Percentiles rank a stretch among this genome's conserved stretches.
Evolutionary conservation across 2,113 vertebrate genomes (phyloP).

Genomic region (Nerophis lumbriciformis): DNA sequence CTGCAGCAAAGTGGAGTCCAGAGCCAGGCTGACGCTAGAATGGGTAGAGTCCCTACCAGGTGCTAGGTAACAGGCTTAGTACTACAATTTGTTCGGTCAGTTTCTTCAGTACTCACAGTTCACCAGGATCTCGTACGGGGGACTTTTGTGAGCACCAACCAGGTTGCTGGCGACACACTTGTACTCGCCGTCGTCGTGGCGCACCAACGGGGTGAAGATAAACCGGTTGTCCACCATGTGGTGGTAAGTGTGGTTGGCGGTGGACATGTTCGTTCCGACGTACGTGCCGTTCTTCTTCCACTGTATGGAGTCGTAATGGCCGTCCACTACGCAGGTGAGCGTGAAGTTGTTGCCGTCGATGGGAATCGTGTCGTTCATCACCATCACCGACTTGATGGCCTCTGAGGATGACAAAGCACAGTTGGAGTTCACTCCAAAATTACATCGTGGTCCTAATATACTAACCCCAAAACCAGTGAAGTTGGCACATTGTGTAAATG

Average conservation of each 20-base stretch:
- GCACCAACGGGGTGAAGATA: slow-evolving; percentile 48
- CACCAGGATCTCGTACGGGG: slow-evolving; percentile 31
- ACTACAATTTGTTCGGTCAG: background rate
- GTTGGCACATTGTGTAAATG: too few relatives aligned
- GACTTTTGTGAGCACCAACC: slow-evolving; percentile 27
- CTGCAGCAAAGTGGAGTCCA: too few relatives aligned
- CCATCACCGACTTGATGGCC: slow-evolving; percentile 38
- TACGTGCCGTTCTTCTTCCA: slow-evolving; percentile 46
- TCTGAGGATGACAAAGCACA: slow-evolving; percentile 41
- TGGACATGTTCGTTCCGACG: slow-evolving; percentile 12
- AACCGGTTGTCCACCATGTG: slow-evolving; percentile 28
- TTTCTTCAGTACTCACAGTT: slow-evolving; percentile 61
- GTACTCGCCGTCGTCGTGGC: slow-evolving; percentile 45
- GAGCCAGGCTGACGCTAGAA: too few relatives aligned
- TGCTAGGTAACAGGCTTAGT: too few relatives aligned
- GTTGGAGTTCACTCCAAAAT: background rate
- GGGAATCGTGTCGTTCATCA: slow-evolving; percentile 37
- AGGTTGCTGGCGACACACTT: slow-evolving; percentile 54
- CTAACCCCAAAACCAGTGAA: too few relatives aligned
- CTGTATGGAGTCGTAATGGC: slow-evolving; percentile 38
- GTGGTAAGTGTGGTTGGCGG: background rate
- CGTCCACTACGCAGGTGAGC: slow-evolving; percentile 55
- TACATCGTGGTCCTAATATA: background rate
- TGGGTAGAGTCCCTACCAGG: too few relatives aligned
- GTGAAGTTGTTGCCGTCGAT: slow-evolving; percentile 39